Conservation (phyloP, 2,113 vertebrate species). For the Zosterops borbonicus region DNA sequence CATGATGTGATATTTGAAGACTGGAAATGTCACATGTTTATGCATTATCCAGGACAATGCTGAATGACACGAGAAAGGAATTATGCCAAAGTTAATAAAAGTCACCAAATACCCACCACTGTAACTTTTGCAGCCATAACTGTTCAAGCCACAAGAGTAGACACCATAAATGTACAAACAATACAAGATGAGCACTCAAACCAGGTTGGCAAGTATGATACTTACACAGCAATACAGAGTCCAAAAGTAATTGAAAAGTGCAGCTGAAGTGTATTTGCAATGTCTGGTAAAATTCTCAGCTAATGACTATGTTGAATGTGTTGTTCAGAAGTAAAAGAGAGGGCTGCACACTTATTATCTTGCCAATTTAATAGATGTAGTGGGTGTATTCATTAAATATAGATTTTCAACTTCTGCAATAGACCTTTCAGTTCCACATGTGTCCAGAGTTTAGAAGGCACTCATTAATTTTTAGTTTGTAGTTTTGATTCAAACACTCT, state of each 20-base stretch:
- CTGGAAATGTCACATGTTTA: not conserved
- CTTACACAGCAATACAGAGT: not conserved
- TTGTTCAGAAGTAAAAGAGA: not conserved
- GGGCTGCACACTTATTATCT: conserved; percentile 8
- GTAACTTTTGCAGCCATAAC: no score
- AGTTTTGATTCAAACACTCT: not conserved
- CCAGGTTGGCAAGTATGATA: not conserved
- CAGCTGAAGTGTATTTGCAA: not conserved
- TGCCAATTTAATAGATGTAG: not conserved
- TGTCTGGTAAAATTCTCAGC: not conserved
- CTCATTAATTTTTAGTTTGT: not conserved
- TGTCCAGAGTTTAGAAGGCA: not conserved
- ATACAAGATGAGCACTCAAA: not conserved
- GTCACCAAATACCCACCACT: not conserved
- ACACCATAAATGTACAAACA: not conserved
- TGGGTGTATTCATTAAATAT: conserved; percentile 29
- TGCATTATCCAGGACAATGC: not conserved
- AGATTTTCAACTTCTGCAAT: conserved; percentile 7
- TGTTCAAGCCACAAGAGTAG: not conserved
- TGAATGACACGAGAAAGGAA: not conserved
- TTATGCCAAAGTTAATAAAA: not conserved
- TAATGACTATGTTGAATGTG: not conserved
- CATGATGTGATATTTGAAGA: not conserved
- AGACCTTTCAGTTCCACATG: not conserved
- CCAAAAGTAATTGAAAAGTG: not conserved